phyloP scores from a whole-genome alignment of 2,113 vertebrate genomes.

The Brachyhypopomus occidentalis region DNA sequence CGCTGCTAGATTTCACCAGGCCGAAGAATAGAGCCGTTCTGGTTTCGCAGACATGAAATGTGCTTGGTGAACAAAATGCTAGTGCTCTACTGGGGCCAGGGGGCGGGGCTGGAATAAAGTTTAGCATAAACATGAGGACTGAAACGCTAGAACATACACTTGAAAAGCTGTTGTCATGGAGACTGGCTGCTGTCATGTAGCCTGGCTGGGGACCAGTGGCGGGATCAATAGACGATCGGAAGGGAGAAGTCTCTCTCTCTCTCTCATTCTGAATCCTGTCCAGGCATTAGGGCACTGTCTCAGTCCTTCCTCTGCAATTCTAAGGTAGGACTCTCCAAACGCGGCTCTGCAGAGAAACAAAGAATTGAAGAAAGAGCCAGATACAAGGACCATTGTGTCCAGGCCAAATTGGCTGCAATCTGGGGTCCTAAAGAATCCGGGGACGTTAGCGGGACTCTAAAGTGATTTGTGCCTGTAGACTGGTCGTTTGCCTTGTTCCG shows the following conservation, averaged over 20 bases:
- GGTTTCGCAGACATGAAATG: neutral
- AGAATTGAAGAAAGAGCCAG: neutral
- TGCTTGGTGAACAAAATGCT: constrained; percentile 35
- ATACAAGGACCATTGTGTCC: neutral
- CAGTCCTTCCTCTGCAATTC: constrained; percentile 1
- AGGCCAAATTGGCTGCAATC: constrained; percentile 38
- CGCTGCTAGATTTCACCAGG: neutral
- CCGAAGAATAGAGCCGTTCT: neutral
- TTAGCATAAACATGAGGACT: constrained; percentile 53
- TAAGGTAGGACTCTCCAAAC: constrained; percentile 6
- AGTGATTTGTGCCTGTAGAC: constrained; percentile 36
- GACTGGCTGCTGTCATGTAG: constrained; percentile 66
- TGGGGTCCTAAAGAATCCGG: constrained; percentile 23
- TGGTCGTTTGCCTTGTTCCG: constrained; percentile 41
- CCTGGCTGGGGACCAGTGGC: constrained; percentile 52
- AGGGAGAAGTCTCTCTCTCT: constrained; percentile 7
- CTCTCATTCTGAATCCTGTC: neutral
- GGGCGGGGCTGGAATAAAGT: constrained; percentile 18
- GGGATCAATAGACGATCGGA: constrained; percentile 42
- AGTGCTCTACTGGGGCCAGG: neutral
- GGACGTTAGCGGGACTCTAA: constrained; percentile 36
- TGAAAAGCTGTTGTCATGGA: constrained; percentile 68
- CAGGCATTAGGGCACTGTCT: neutral
- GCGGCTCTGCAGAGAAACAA: constrained; percentile 27
- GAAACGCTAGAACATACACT: constrained; percentile 48